A percentile compares a stretch with the other conserved stretches of the same genome.
These are phyloP conservation scores for Oscheius sp. DNA, from an alignment of 2,888 invertebrate genomes.

Conservation along the genomic window DNA sequence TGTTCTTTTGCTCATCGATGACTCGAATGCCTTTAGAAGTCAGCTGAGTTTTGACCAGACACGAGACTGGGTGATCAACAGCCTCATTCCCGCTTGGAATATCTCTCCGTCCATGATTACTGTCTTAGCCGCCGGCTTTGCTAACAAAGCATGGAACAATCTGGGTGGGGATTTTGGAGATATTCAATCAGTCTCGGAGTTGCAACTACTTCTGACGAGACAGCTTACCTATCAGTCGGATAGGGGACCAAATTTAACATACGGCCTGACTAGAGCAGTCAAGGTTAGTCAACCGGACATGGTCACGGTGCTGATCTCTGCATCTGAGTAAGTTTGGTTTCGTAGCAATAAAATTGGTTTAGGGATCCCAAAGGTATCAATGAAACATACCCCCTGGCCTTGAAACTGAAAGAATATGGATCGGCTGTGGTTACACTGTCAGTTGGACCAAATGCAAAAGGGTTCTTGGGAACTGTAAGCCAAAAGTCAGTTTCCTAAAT, in stretches of 20 bases:
- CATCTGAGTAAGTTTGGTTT: conserved; percentile 23
- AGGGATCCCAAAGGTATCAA: conserved; percentile 30
- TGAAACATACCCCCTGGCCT: conserved; percentile 2
- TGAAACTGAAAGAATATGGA: conserved; percentile 20
- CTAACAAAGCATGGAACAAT: conserved; percentile 21
- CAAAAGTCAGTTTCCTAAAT: neutral
- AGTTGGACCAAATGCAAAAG: conserved; percentile 24
- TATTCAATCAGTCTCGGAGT: neutral
- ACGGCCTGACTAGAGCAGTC: conserved; percentile 18
- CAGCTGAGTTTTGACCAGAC: neutral
- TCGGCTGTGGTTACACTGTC: conserved; percentile 31
- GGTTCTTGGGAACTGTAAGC: neutral
- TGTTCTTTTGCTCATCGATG: conserved; percentile 34
- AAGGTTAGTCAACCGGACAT: neutral
- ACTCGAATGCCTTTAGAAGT: conserved; percentile 24
- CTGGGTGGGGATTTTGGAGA: conserved; percentile 27
- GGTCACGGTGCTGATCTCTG: conserved; percentile 32
- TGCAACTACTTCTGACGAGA: conserved; percentile 4
- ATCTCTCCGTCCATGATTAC: conserved; percentile 16
- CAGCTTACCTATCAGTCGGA: neutral
- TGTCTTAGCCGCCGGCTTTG: conserved; percentile 2
- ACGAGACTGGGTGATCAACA: conserved; percentile 13
- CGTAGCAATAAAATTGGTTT: neutral
- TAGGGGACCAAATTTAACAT: neutral
- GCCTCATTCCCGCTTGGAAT: conserved; percentile 21